These are phyloP conservation scores for Raja brachyura DNA, from an alignment of 2,113 vertebrate genomes.

Conservation along the genomic window DNA sequence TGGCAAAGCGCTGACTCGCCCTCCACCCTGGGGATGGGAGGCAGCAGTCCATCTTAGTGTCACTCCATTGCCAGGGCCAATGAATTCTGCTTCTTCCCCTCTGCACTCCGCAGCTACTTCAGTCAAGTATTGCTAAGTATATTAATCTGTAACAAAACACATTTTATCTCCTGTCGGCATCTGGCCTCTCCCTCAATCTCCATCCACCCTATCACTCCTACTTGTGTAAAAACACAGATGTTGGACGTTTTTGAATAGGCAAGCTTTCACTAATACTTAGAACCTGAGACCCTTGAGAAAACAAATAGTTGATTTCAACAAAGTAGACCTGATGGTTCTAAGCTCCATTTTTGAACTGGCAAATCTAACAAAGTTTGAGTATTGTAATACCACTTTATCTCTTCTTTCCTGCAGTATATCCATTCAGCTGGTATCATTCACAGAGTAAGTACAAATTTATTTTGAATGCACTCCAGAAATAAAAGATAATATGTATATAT, in stretches of 20 bases:
- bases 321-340: background rate
- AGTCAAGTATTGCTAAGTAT: background rate
- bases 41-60: background rate
- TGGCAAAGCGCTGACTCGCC: background rate
- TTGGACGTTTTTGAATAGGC: background rate
- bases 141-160: background rate
- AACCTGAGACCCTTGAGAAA: background rate
- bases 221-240: background rate
- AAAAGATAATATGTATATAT: background rate
- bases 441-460: constrained; percentile 67
- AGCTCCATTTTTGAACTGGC: background rate
- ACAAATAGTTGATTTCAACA: background rate
- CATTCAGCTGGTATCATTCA: constrained; percentile 96
- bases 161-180: background rate
- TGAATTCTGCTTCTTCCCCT: background rate
- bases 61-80: background rate
- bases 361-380: background rate
- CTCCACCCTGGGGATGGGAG: no score
- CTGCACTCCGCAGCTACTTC: background rate
- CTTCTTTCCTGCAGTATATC: constrained; percentile 73
- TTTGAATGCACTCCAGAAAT: background rate
- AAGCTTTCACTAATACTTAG: background rate
- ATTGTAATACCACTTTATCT: background rate
- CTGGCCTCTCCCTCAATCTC: background rate
- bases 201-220: background rate